phyloP scores from a whole-genome alignment of 2,797 vertebrate species.

The Dendrocincla fuliginosa region DNA sequence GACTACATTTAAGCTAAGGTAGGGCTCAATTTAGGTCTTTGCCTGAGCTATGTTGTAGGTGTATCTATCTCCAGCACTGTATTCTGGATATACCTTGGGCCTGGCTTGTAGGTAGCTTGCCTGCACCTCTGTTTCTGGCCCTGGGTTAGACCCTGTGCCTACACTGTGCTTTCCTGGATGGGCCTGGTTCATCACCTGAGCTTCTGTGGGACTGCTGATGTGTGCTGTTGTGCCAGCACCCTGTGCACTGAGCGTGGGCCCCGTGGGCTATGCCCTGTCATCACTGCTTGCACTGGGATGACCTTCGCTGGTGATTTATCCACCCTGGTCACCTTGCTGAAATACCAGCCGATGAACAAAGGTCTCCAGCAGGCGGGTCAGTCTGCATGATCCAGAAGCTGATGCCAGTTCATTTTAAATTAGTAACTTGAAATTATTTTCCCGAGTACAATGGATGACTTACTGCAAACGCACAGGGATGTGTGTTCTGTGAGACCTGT shows the following conservation, averaged over 20 bases:
- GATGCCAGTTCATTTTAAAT: not conserved
- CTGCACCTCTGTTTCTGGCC: not conserved
- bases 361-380: not conserved
- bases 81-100: not conserved
- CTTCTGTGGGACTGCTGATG: not conserved
- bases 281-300: not conserved
- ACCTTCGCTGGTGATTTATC: not conserved
- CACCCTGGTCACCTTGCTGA: not conserved
- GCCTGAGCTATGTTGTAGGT: not conserved
- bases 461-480: not conserved
- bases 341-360: not conserved
- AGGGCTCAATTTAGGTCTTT: not conserved
- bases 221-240: not conserved
- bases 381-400: not conserved
- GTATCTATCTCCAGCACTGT: not conserved
- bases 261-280: rapidly evolving
- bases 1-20: not conserved
- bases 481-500: rapidly evolving
- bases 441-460: too few relatives aligned
- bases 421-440: too few relatives aligned
- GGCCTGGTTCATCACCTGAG: not conserved
- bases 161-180: not conserved
- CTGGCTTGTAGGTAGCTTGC: not conserved
- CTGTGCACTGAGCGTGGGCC: rapidly evolving
- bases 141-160: not conserved